Conservation (phyloP, 2,888 invertebrate species). For the Rhamphomyia laevipes region DNA sequence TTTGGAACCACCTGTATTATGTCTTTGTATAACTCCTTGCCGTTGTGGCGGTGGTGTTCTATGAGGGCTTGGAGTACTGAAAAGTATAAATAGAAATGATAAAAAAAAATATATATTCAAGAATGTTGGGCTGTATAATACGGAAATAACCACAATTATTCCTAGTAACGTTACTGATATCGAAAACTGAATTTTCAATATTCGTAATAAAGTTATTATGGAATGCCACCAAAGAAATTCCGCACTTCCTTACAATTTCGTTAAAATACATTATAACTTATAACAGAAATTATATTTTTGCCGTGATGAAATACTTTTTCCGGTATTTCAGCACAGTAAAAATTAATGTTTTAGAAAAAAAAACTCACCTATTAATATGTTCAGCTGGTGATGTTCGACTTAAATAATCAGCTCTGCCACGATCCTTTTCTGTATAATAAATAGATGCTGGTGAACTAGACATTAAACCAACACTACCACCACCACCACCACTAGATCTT, state of each 20-base stretch:
- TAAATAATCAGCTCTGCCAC: slow-evolving; percentile 35
- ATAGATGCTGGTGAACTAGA: slow-evolving; percentile 25
- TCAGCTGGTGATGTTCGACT: slow-evolving; percentile 38
- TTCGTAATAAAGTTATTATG: no score
- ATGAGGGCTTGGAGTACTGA: slow-evolving; percentile 40
- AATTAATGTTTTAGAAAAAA: not conserved
- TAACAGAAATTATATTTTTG: no score
- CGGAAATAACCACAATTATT: no score
- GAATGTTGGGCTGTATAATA: no score
- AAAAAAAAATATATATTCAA: slow-evolving; percentile 4
- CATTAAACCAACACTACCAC: slow-evolving; percentile 16
- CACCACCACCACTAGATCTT: slow-evolving; percentile 28
- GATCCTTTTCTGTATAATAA: slow-evolving; percentile 31
- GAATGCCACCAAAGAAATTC: no score
- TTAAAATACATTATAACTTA: no score
- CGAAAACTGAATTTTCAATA: no score
- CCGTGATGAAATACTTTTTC: not conserved
- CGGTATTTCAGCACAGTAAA: not conserved
- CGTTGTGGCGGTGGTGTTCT: slow-evolving; percentile 43
- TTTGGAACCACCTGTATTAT: slow-evolving; percentile 48
- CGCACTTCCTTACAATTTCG: no score
- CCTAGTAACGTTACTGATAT: no score
- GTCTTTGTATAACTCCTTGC: slow-evolving; percentile 67
- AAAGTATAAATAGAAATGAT: no score
- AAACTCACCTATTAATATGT: slow-evolving; percentile 36